Conservation (phyloP, 2,113 vertebrate genomes). For the Danionella cerebrum region DNA sequence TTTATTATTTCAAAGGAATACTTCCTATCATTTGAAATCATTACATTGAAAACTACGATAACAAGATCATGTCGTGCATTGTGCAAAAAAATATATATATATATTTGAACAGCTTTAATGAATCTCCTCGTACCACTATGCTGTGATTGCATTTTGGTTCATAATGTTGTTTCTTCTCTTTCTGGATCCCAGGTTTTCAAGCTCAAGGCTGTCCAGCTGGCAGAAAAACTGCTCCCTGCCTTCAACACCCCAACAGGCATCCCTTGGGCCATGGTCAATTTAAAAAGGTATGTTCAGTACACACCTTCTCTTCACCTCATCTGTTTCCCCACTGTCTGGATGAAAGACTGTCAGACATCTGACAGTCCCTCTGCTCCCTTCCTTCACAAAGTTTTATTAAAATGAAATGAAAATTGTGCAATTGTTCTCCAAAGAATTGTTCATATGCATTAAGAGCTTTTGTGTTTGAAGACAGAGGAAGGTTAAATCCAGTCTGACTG, state of each 20-base stretch:
- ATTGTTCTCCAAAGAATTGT: conserved; percentile 2
- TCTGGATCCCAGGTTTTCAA: conserved; percentile 80
- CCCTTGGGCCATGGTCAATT: conserved; percentile 99
- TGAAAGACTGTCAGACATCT: not conserved
- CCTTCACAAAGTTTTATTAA: conserved; percentile 22
- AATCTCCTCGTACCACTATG: not conserved
- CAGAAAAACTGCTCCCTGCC: conserved; percentile 93
- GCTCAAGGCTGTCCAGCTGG: conserved; percentile 91
- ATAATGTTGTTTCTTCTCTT: not conserved
- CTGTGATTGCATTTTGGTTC: not conserved
- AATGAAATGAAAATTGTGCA: conserved; percentile 13
- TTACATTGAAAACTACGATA: too few species aligned
- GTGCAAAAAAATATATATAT: too few species aligned
- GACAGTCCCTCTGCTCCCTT: not conserved
- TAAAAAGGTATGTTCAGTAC: conserved; percentile 79
- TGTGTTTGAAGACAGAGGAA: not conserved
- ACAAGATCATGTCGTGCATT: too few species aligned
- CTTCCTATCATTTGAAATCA: too few species aligned
- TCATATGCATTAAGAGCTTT: conserved; percentile 8
- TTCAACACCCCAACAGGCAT: conserved; percentile 98
- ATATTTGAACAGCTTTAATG: conserved; percentile 5
- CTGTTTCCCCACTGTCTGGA: not conserved
- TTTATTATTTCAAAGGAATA: too few species aligned
- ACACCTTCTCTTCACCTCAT: not conserved
- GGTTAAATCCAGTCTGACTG: conserved; percentile 10